Base-by-base conservation (phyloP, 1,140 invertebrate genomes). In the Drosophila carrolli region DNA sequence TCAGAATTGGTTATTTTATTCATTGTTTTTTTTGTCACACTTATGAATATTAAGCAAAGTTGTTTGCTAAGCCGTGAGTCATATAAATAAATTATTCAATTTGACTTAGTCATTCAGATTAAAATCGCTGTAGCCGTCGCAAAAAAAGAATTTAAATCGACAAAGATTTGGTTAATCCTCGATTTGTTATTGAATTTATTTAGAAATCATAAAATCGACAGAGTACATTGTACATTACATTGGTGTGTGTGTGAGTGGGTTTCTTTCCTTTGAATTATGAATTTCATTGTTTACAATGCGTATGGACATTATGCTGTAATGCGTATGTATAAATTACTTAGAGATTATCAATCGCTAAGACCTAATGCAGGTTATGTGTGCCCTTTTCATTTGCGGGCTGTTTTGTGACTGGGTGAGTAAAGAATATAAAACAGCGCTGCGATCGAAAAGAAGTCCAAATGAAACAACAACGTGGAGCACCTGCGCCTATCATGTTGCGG, bases 301-400 rank as follows among this genome's bases (percentile, higher is more conserved):
- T 78, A 68, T 63, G 81, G 67, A 82, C 63, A 75, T 68, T 72
- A 77, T 58, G 58, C 66, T 58, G 56, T 37, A 65, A 76, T 55
- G 38, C 51, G 27, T 81, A 70, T 73, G 63, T 88, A 89, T 88
- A 88, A 88, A 88, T 88, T 86, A 83, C 81, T 84, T 84, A 88
- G 66, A 88, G 67, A 76, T 89, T 83, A 83, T 77, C 82, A 89
- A 86, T 77, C 68, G 76, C 75, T 89, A 88, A 60, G 72, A 67
- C 55, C 84, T 83, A 80, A 89, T 83, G 76, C 60, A 89, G 76
- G 71, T 60, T 77, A 77, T 71, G 44, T 58, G 58, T 62, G 41
- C 47, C 51, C 41, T 43, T 51, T 71, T 56, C 48, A 61, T 43
- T 14, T 54, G 62, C 76, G 60, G 44, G 55, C 54, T 54, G 53